A percentile compares a stretch with the other conserved stretches of the same genome.
Evolutionary conservation across 2,888 invertebrate species (phyloP).

Genomic region (Drosophila picticornis): DNA sequence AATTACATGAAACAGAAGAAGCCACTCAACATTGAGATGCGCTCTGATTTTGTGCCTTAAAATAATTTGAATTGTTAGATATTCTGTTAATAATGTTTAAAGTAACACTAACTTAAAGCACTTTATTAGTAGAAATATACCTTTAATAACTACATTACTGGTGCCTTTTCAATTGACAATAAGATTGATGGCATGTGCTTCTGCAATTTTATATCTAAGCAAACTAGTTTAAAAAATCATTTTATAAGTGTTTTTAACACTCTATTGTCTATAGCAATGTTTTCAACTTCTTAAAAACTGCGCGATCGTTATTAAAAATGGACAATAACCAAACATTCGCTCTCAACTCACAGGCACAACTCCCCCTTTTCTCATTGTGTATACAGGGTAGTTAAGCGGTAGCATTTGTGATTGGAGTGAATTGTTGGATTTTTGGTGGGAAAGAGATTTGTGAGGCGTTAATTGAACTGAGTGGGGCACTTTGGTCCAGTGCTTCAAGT

Average conservation of each 20-base stretch:
- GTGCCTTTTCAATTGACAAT: neutral
- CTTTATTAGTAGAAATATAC: neutral
- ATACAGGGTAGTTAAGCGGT: conserved; percentile 42
- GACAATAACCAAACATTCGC: neutral
- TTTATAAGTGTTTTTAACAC: neutral
- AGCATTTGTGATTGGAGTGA: conserved; percentile 49
- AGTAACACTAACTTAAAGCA: neutral
- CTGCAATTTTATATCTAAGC: neutral
- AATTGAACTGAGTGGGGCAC: conserved; percentile 62
- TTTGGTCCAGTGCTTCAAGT: conserved; percentile 39
- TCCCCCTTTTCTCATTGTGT: neutral
- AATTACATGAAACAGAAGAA: conserved; percentile 32
- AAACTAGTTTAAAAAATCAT: neutral
- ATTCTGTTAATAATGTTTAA: neutral
- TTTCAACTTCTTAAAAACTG: neutral
- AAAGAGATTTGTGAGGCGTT: conserved; percentile 67
- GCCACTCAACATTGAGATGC: neutral
- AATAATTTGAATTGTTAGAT: neutral
- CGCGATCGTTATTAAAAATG: neutral
- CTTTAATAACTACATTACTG: neutral
- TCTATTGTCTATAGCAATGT: neutral
- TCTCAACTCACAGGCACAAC: neutral
- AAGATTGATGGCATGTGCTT: neutral
- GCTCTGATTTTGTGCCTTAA: neutral
- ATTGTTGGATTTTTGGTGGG: conserved; percentile 58